Percentiles rank a stretch among this genome's conserved stretches.
Conservation (phyloP, 2,888 invertebrate genomes). For the Cerceris ruficornis region DNA sequence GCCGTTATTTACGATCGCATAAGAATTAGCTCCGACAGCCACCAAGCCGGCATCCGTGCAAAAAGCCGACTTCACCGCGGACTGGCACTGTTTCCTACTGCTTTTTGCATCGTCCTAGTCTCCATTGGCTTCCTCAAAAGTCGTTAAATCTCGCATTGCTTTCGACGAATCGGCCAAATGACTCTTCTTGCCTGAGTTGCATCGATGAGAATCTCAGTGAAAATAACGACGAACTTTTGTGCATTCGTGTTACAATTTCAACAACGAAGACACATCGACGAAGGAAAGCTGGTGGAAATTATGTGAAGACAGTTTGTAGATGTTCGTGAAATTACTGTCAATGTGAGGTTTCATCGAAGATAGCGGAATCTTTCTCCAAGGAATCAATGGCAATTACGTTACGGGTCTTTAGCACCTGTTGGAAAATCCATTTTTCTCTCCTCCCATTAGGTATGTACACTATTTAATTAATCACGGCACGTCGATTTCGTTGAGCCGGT, state of each 20-base stretch:
- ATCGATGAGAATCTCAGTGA: constrained; percentile 35
- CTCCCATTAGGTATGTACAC: constrained; percentile 4
- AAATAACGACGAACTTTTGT: constrained; percentile 4
- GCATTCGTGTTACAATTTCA: background rate
- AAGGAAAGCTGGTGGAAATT: too few species aligned
- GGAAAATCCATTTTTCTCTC: constrained; percentile 35
- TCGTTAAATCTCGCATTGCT: constrained; percentile 66
- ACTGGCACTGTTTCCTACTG: constrained; percentile 51
- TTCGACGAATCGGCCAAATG: constrained; percentile 66
- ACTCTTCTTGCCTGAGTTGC: constrained; percentile 48
- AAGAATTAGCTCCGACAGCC: constrained; percentile 76
- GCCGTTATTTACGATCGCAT: constrained; percentile 80
- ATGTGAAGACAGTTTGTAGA: too few species aligned
- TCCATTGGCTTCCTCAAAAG: constrained; percentile 66
- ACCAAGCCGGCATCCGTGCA: constrained; percentile 58
- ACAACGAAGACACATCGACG: too few species aligned
- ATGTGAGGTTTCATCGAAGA: too few species aligned
- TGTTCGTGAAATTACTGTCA: too few species aligned
- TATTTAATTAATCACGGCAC: constrained; percentile 46
- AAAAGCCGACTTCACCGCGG: constrained; percentile 56
- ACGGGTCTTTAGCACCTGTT: constrained; percentile 5
- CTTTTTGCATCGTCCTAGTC: constrained; percentile 43
- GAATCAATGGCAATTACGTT: background rate
- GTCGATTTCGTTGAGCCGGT: constrained; percentile 33
- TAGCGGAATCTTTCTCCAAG: background rate